A percentile compares a stretch with the other conserved stretches of the same genome.
These are phyloP conservation scores for Aphidoletes aphidimyza DNA, from an alignment of 2,888 invertebrate genomes.

Conservation along the genomic window DNA sequence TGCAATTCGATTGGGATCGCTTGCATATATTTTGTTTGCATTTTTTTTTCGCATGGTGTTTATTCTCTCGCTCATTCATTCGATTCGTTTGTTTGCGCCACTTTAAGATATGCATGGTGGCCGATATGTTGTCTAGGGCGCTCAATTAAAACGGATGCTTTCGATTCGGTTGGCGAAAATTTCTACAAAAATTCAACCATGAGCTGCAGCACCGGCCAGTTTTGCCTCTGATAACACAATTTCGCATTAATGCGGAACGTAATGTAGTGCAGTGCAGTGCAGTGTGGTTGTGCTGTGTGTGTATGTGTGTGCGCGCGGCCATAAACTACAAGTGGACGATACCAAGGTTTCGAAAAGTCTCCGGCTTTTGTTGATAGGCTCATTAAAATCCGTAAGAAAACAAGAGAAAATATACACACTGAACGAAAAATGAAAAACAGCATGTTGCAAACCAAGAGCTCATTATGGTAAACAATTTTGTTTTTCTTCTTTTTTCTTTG, in stretches of 20 bases:
- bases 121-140: not conserved
- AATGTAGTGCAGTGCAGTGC: not conserved
- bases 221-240: not conserved
- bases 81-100: too few species aligned
- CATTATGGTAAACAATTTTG: not conserved
- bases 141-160: constrained; percentile 38
- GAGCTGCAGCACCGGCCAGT: not conserved
- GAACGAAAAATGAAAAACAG: not conserved
- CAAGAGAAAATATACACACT: not conserved
- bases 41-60: not conserved
- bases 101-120: constrained; percentile 5
- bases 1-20: not conserved
- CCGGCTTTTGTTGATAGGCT: not conserved
- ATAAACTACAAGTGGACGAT: too few species aligned
- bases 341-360: constrained; percentile 5
- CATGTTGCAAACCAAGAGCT: not conserved
- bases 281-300: not conserved
- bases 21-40: not conserved
- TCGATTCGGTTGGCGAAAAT: not conserved
- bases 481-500: not conserved
- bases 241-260: constrained; percentile 21
- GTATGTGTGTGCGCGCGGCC: too few species aligned
- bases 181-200: not conserved
- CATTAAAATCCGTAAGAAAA: constrained; percentile 12
- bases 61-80: too few species aligned